A percentile compares a stretch with the other conserved stretches of the same genome.
Evolutionary conservation across 2,888 invertebrate genomes (phyloP).

Genomic region (Bellardia bayeri): DNA sequence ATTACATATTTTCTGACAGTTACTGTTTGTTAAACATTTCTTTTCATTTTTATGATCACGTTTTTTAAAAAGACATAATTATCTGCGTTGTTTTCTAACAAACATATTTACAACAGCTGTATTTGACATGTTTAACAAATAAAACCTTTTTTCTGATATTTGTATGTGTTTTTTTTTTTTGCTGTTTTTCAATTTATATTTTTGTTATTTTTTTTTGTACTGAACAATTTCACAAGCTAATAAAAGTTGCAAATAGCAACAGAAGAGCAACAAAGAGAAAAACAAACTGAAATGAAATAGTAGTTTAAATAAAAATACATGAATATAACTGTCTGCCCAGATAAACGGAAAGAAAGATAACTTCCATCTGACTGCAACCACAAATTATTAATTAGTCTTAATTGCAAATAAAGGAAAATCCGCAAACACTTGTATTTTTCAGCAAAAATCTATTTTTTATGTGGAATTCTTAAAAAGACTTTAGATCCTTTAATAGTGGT

Average conservation of each 20-base stretch:
- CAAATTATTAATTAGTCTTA: too few relatives aligned
- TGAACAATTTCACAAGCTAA: constrained; percentile 16
- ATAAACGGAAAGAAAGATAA: neutral
- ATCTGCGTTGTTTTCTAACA: constrained; percentile 1
- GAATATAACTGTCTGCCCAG: too few relatives aligned
- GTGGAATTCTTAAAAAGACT: too few relatives aligned
- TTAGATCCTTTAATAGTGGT: too few relatives aligned
- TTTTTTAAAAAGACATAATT: constrained; percentile 9
- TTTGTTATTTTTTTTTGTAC: neutral
- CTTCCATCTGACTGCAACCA: neutral
- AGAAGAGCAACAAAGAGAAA: neutral
- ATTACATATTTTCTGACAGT: neutral
- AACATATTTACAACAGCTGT: constrained; percentile 52
- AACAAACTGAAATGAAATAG: neutral
- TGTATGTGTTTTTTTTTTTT: neutral
- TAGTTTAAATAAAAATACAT: neutral
- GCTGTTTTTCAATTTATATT: neutral
- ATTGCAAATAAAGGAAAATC: too few relatives aligned
- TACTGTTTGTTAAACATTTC: neutral
- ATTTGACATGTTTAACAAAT: constrained; percentile 43
- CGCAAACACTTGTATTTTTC: too few relatives aligned
- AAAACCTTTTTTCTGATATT: neutral
- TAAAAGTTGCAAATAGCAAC: neutral
- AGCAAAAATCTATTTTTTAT: too few relatives aligned
- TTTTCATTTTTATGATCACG: neutral